Conservation (phyloP, 2,888 invertebrate species). For the Nomada fucata region DNA sequence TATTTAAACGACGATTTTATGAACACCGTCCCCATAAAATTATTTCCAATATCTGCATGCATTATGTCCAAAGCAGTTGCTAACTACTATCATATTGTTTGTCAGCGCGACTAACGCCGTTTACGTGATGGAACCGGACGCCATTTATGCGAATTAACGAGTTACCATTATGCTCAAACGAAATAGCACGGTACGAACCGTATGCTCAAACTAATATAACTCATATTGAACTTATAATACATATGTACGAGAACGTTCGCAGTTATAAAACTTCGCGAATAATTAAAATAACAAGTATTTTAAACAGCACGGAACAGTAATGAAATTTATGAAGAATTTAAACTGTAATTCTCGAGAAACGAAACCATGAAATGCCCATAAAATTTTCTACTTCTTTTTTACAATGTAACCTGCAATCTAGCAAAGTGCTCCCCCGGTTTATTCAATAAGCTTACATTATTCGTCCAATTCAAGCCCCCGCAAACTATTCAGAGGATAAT, state of each 20-base stretch:
- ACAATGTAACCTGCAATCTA: neutral
- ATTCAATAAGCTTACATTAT: neutral
- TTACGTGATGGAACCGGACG: neutral
- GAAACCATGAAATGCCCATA: no score
- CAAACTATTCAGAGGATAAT: neutral
- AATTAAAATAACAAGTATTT: no score
- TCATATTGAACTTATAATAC: neutral
- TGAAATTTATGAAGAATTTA: no score
- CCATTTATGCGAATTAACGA: neutral
- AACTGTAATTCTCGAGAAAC: no score
- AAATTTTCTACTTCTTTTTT: neutral
- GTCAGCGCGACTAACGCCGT: neutral
- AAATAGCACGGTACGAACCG: neutral
- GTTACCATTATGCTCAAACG: constrained; percentile 1
- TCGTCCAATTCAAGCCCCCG: neutral
- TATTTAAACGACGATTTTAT: neutral
- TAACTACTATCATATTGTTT: neutral
- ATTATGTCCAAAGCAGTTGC: constrained; percentile 2
- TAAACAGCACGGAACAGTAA: no score
- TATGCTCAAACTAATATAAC: neutral
- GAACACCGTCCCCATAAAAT: neutral
- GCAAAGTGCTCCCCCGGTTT: no score
- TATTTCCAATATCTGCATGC: constrained; percentile 20
- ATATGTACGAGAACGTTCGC: no score
- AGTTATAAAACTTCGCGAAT: no score